phyloP scores from a whole-genome alignment of 2,113 vertebrate species.

The Thalassoma bifasciatum region DNA sequence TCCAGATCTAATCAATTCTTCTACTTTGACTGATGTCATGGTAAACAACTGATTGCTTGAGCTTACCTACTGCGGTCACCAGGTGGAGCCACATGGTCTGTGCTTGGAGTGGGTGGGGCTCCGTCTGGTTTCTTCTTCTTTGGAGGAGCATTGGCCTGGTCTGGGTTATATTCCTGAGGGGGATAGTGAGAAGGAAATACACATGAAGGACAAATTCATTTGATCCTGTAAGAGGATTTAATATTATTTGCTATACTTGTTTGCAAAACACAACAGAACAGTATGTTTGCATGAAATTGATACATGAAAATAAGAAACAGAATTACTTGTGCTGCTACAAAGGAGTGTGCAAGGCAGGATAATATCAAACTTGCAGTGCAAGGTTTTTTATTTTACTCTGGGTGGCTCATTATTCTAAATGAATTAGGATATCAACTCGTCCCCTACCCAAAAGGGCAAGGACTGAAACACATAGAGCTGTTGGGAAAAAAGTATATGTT shows the following conservation, averaged over 20 bases:
- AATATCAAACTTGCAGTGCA: too few species aligned
- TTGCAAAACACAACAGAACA: too few species aligned
- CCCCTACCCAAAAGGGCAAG: too few species aligned
- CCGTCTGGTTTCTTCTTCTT: constrained; percentile 95
- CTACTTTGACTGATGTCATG: not conserved
- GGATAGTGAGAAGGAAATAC: constrained; percentile 10
- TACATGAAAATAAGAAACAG: too few species aligned
- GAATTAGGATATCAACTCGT: too few species aligned
- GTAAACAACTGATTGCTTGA: constrained; percentile 2
- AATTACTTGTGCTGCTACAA: too few species aligned
- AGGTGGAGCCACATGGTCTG: constrained; percentile 87
- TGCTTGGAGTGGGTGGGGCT: constrained; percentile 82
- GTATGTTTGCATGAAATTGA: too few species aligned
- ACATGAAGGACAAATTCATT: not conserved
- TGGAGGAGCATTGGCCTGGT: constrained; percentile 88
- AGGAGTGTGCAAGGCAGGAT: too few species aligned
- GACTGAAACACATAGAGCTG: too few species aligned
- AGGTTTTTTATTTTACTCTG: too few species aligned
- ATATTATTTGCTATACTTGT: not conserved
- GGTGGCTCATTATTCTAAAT: too few species aligned
- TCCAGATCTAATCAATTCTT: not conserved
- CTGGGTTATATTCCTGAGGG: constrained; percentile 94
- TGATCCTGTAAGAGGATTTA: not conserved
- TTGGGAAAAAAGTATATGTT: too few species aligned
- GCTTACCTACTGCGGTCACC: constrained; percentile 93